Evolutionary conservation across 2,888 invertebrate genomes (phyloP), one percentile per base, ranked within the genome.

Genomic region (Plebejus melissa): DNA sequence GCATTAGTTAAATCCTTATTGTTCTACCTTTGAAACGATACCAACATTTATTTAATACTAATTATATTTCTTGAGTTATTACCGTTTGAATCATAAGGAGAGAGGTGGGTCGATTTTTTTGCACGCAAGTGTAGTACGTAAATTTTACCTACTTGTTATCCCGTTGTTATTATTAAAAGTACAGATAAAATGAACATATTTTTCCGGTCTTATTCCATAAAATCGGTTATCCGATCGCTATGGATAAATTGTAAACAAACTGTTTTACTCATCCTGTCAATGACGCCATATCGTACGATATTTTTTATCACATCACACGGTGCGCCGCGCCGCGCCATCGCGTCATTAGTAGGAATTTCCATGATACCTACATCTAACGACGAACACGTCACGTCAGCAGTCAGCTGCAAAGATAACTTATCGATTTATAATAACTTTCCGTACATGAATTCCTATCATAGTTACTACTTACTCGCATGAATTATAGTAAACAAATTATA

Each of bases 271-370:
- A 82, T 86, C 86, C 90, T 89, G 32, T 57, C 74, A 75, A 81
- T 91, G 90, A 90, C 89, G 90, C 80, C 79, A 85, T 77, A 88
- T 90, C 91, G 88, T 87, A 89, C 84, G 89, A 91, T 90, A 82
- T 85, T 86, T 85, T 84, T 82, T 83, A 81, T 79, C 81, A 80
- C 32, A 65, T 76, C 74, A 72, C 74, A 36, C 80, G 74, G 74
- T 77, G 75, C 58, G 58, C 71, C 74, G 32, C 80, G 71, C 74
- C 76, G 75, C 58, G 58, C 58, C 74, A 2, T 32, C 32, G 32
- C 32, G 72, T 69, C 74, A 54, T 75, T 76, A 74, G 74, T 60
- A 54, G 11, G 69, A 76, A 77, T 76, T 74, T 28, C 58, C 58
- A 22, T 32, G 38, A 16, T 28, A 22, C 58, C 7, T 32, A 57